phyloP scores from a whole-genome alignment of 2,888 invertebrate genomes.

The Mellilla xanthometata region DNA sequence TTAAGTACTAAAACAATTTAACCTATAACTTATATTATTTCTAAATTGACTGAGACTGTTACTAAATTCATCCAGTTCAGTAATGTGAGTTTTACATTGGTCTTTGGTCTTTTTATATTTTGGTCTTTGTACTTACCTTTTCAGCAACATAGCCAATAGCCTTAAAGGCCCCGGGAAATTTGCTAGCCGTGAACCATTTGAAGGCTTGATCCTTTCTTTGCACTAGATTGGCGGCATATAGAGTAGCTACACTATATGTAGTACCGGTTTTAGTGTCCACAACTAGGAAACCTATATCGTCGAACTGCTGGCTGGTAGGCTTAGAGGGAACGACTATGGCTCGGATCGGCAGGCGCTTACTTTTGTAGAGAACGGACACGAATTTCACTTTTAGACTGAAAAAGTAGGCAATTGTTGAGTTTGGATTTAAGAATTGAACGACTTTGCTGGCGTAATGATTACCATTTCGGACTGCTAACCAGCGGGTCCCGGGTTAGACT shows the following conservation, averaged over 20 bases:
- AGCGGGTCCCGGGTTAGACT: too few relatives aligned
- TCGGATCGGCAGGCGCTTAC: slow-evolving; percentile 28
- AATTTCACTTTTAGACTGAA: slow-evolving; percentile 52
- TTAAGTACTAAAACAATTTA: too few relatives aligned
- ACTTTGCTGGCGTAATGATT: too few relatives aligned
- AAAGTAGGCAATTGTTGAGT: too few relatives aligned
- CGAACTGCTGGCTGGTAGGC: slow-evolving; percentile 47
- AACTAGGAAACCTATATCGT: slow-evolving; percentile 61
- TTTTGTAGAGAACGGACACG: slow-evolving; percentile 47
- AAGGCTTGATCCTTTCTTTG: slow-evolving; percentile 50
- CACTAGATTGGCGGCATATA: neutral
- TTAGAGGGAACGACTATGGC: slow-evolving; percentile 52
- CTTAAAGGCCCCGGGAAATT: slow-evolving; percentile 32
- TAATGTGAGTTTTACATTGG: too few relatives aligned
- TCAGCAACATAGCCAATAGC: slow-evolving; percentile 52
- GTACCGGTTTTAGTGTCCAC: slow-evolving; percentile 17
- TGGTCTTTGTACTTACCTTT: too few relatives aligned
- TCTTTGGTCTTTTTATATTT: too few relatives aligned
- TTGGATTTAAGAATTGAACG: too few relatives aligned
- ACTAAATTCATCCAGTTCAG: too few relatives aligned
- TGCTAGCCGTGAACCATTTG: slow-evolving; percentile 46
- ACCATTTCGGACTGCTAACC: too few relatives aligned
- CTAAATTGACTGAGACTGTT: too few relatives aligned
- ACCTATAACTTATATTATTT: too few relatives aligned
- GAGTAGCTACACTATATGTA: neutral